Base-by-base conservation (phyloP, 1,140 invertebrate species). In the Zaprionus vittiger region DNA sequence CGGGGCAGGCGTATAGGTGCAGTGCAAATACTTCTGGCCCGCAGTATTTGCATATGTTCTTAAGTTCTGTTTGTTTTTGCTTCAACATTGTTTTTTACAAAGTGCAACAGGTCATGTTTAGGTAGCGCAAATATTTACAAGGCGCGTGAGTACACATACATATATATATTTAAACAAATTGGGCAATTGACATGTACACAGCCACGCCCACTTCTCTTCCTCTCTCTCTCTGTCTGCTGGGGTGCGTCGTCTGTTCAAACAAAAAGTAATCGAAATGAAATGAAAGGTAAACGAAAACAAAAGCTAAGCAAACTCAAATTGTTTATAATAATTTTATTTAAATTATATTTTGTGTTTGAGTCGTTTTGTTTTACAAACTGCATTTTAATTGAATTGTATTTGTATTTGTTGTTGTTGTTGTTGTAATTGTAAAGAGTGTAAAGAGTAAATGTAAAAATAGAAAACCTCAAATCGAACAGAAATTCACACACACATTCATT, bases 291-390 rank as follows among this genome's bases (percentile, higher is more conserved):
- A 73, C 5, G 5, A 55, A 71, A 78, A 70, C 6, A 66, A 44
- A 62, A 15, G 14, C 28, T 38, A 52, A 73, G 22, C 41, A 28
- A 79, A 76, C 28, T 47, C 28, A 80, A 61, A 77, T 74, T 71
- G 62, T 83, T 74, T 82, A 68, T 73, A 80, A 89, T 83, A 54
- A 76, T 90, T 87, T 87, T 87, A 87, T 87, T 87, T 89, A 87
- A 87, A 89, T 87, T 89, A 89, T 87, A 87, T 89, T 87, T 87
- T 81, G 81, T 76, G 73, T 76, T 71, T 87, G 84, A 89, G 83
- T 87, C 73, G 73, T 73, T 77, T 71, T 83, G 83, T 89, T 87
- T 79, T 70, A 89, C 80, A 87, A 87, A 81, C 84, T 79, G 78
- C 66, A 65, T 79, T 56, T 78, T 61, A 82, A 63, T 47, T 47